These are phyloP conservation scores for Gallirallus australis DNA, from an alignment of 2,797 vertebrate genomes.

Conservation along the genomic window DNA sequence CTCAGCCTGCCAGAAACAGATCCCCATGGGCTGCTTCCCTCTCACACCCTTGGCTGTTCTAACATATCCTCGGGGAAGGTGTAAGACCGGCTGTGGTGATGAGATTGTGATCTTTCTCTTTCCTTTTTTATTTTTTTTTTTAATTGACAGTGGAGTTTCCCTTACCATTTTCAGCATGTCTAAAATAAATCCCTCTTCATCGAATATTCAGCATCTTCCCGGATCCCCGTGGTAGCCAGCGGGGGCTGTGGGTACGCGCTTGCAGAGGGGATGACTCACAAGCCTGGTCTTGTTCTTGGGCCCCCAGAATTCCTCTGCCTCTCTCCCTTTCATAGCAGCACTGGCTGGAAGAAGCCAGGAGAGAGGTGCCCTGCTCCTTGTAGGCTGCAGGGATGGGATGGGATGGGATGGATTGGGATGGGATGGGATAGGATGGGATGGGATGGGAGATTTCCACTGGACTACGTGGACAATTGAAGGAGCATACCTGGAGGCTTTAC, in stretches of 20 bases:
- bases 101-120: constrained; percentile 34
- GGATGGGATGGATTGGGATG: too few relatives aligned
- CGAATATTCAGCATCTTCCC: constrained; percentile 35
- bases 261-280: neutral
- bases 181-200: neutral
- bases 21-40: neutral
- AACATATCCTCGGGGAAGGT: constrained; percentile 24
- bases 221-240: neutral
- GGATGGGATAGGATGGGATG: neutral
- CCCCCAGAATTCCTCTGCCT: neutral
- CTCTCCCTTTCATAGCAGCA: neutral
- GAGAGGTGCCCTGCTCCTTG: neutral
- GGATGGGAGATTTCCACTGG: neutral
- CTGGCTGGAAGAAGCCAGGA: neutral
- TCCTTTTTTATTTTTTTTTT: neutral
- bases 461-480: neutral
- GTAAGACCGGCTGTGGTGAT: neutral
- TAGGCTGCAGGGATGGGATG: neutral
- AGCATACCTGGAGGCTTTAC: neutral
- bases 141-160: constrained; percentile 49
- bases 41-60: constrained; percentile 27
- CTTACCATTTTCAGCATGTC: constrained; percentile 46
- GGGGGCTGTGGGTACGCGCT: neutral
- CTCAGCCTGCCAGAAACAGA: constrained; percentile 28
- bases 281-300: neutral